These are phyloP conservation scores for Amazona guildingii DNA, from an alignment of 2,113 vertebrate species.

Conservation along the genomic window DNA sequence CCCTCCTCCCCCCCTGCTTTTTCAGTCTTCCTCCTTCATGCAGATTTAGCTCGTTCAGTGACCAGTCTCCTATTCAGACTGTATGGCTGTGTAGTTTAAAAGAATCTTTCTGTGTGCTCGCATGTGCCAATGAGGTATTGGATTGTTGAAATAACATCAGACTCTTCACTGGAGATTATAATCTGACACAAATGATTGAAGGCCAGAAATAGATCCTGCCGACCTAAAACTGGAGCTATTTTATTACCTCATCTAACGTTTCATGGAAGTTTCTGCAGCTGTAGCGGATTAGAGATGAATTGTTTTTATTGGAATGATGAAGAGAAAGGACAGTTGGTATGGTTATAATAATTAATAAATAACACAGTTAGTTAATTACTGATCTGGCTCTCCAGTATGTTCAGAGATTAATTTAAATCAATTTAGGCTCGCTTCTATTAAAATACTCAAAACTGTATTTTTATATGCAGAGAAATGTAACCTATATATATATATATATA, in stretches of 20 bases:
- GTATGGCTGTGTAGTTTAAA: background rate
- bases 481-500: background rate
- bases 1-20: background rate
- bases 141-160: constrained; percentile 11
- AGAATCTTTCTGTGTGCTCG: background rate
- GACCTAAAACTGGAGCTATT: background rate
- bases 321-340: constrained; percentile 43
- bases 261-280: constrained; percentile 35
- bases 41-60: constrained; percentile 1
- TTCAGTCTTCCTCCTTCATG: background rate
- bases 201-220: background rate
- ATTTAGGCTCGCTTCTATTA: background rate
- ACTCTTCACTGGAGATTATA: constrained; percentile 12
- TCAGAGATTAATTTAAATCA: constrained; percentile 56
- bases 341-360: constrained; percentile 61
- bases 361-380: constrained; percentile 55
- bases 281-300: constrained; percentile 23
- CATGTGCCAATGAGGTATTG: background rate
- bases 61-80: background rate
- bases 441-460: constrained; percentile 3
- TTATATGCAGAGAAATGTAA: background rate
- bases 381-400: constrained; percentile 5
- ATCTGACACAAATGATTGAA: constrained; percentile 13
- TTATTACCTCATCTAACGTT: constrained; percentile 11
- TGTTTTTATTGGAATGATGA: constrained; percentile 43